A percentile compares a stretch with the other conserved stretches of the same genome.
Conservation (phyloP, 2,888 invertebrate genomes). For the Cerastis rubricosa region DNA sequence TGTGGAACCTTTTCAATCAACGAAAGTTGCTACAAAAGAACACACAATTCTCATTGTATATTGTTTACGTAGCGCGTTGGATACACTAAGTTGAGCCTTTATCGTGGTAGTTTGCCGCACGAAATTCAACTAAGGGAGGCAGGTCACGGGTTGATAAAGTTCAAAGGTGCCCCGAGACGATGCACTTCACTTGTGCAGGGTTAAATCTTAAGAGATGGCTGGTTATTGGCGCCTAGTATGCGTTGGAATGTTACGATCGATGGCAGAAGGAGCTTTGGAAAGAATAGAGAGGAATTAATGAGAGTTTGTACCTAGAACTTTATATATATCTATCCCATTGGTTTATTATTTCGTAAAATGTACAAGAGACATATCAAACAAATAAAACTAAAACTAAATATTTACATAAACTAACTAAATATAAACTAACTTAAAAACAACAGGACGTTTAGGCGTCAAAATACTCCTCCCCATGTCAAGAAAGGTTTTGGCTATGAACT, state of each 20-base stretch:
- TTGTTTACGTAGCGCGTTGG: conserved; percentile 26
- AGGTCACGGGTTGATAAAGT: conserved; percentile 47
- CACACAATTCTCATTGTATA: conserved; percentile 25
- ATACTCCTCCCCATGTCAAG: no score
- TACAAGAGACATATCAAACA: no score
- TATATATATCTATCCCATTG: no score
- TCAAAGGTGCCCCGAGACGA: conserved; percentile 39
- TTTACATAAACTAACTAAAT: no score
- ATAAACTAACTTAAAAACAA: no score
- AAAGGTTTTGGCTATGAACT: background rate
- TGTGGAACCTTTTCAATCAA: conserved; percentile 6
- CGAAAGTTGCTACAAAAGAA: conserved; percentile 27
- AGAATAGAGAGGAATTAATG: background rate
- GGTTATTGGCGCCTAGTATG: conserved; percentile 23
- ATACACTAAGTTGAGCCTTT: conserved; percentile 29
- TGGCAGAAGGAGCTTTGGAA: background rate
- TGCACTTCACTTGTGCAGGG: conserved; percentile 33
- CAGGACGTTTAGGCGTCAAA: no score
- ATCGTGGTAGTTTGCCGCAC: conserved; percentile 32
- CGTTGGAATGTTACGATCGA: conserved; percentile 20
- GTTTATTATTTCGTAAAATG: no score
- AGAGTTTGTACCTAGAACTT: background rate
- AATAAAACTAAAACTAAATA: no score
- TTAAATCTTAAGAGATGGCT: conserved; percentile 38
- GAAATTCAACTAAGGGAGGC: conserved; percentile 40